Evolutionary conservation across 2,888 invertebrate genomes (phyloP).

Genomic region (Imbricaverruca yamaguchii): DNA sequence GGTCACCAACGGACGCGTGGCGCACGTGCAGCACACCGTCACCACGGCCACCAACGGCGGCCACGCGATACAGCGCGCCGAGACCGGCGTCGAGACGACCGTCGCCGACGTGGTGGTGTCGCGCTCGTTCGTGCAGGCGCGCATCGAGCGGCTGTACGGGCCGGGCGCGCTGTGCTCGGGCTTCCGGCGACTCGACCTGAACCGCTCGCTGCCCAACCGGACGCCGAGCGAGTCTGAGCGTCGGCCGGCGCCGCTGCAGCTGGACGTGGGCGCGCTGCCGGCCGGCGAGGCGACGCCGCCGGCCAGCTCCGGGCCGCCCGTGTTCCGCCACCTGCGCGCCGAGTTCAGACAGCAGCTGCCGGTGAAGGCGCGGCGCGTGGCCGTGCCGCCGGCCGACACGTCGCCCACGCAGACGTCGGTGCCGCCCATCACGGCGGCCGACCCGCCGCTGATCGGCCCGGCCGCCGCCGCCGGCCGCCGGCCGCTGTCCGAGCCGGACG

Average conservation of each 20-base stretch:
- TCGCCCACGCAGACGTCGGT: constrained; percentile 1
- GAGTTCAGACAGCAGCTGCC: constrained; percentile 73
- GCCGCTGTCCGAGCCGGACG: background rate
- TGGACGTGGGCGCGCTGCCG: background rate
- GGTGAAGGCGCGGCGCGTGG: constrained; percentile 21
- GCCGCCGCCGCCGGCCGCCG: background rate
- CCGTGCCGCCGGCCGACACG: background rate
- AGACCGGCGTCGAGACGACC: background rate
- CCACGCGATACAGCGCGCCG: constrained; percentile 24
- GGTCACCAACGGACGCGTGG: background rate
- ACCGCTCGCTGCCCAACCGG: constrained; percentile 41
- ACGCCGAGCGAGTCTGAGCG: constrained; percentile 4
- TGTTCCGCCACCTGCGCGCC: constrained; percentile 70
- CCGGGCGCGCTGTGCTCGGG: constrained; percentile 78
- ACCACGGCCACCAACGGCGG: constrained; percentile 15
- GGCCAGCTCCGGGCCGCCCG: constrained; percentile 38
- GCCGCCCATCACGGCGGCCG: constrained; percentile 13
- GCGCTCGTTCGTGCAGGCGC: constrained; percentile 71
- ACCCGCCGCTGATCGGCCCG: constrained; percentile 9
- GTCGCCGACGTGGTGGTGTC: constrained; percentile 28
- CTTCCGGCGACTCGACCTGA: constrained; percentile 46
- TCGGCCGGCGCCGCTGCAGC: constrained; percentile 20
- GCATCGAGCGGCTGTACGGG: constrained; percentile 79
- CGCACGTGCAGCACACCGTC: background rate
- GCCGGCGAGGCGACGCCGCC: constrained; percentile 6